Evolutionary conservation across 2,113 vertebrate species (phyloP).

Genomic region (Crypturellus undulatus): DNA sequence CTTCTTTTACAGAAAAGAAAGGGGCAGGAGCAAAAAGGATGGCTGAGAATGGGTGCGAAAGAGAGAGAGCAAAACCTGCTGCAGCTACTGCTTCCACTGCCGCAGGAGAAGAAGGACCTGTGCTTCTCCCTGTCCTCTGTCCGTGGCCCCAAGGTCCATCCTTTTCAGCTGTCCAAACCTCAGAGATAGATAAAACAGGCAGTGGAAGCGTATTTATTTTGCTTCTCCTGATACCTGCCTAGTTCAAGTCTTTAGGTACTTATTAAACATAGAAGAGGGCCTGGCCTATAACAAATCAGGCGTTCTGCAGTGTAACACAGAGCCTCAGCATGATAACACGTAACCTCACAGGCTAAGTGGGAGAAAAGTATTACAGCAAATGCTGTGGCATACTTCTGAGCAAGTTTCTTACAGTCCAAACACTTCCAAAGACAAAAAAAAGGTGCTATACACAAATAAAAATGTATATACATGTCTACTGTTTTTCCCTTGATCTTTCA

Average conservation of each 20-base stretch:
- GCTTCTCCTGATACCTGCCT: rapidly evolving
- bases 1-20: background rate
- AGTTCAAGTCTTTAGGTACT: background rate
- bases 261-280: background rate
- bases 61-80: background rate
- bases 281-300: background rate
- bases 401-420: background rate
- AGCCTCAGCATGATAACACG: background rate
- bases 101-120: background rate
- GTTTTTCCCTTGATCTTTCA: background rate
- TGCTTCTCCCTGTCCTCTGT: background rate
- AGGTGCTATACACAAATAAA: background rate
- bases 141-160: rapidly evolving
- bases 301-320: background rate
- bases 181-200: background rate
- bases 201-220: background rate
- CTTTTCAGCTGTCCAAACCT: background rate
- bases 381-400: background rate
- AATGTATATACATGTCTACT: background rate
- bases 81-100: background rate
- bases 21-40: background rate
- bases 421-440: background rate
- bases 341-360: background rate
- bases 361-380: background rate
- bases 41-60: background rate